Conservation (phyloP, 2,888 invertebrate species). For the Scaptodrosophila latifasciaeformis region DNA sequence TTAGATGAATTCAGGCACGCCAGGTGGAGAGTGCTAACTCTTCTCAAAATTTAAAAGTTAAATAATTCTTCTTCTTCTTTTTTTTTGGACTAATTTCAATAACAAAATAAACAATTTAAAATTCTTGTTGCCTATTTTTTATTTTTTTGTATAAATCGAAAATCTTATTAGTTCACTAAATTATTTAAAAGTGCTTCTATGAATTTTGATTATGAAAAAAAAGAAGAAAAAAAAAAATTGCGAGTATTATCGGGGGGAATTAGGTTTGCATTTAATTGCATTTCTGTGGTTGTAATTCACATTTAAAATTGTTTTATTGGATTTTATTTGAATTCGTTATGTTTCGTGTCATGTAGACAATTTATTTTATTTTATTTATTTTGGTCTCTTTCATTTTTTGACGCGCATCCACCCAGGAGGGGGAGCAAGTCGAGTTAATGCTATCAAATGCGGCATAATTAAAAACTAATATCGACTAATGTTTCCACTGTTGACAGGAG, state of each 20-base stretch:
- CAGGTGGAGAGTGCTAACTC: too few species aligned
- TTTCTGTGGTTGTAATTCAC: slow-evolving; percentile 44
- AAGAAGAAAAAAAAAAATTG: too few species aligned
- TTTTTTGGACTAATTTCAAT: too few species aligned
- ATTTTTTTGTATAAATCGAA: background rate
- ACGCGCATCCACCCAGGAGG: background rate
- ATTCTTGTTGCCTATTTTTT: background rate
- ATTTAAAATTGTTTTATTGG: slow-evolving; percentile 16
- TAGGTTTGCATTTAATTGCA: slow-evolving; percentile 53
- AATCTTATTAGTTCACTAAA: background rate
- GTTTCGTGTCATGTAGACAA: background rate
- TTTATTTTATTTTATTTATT: background rate
- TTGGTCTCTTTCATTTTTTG: slow-evolving; percentile 5
- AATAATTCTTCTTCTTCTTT: too few species aligned
- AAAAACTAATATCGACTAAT: slow-evolving; percentile 37
- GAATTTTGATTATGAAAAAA: too few species aligned
- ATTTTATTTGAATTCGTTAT: background rate
- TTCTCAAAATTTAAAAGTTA: too few species aligned
- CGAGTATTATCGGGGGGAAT: slow-evolving; percentile 15
- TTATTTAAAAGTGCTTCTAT: too few species aligned
- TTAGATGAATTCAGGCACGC: too few species aligned
- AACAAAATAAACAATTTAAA: too few species aligned
- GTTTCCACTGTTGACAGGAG: background rate
- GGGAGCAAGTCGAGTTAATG: slow-evolving; percentile 24
- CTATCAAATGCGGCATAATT: slow-evolving; percentile 47